These are phyloP conservation scores for Aphodius granarius DNA, from an alignment of 2,888 invertebrate genomes.

Conservation along the genomic window DNA sequence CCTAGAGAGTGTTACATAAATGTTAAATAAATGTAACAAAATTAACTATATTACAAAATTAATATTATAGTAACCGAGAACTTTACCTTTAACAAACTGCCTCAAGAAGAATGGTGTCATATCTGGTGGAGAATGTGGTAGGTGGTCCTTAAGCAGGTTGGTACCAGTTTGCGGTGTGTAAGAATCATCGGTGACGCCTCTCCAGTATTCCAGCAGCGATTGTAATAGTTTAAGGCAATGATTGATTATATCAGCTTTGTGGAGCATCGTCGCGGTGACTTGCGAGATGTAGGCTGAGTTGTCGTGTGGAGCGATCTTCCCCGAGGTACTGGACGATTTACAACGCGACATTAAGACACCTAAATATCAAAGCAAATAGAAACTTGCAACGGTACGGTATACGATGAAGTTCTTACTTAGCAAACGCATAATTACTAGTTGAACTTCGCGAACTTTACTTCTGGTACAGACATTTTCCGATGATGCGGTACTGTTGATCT, in stretches of 20 bases:
- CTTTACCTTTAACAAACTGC: slow-evolving; percentile 80
- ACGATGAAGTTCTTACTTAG: slow-evolving; percentile 65
- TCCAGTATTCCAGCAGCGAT: slow-evolving; percentile 78
- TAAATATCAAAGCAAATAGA: slow-evolving; percentile 40
- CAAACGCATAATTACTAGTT: slow-evolving; percentile 84
- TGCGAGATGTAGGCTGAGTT: slow-evolving; percentile 65
- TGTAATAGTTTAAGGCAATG: slow-evolving; percentile 74
- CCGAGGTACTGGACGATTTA: slow-evolving; percentile 55
- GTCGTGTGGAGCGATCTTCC: slow-evolving; percentile 54
- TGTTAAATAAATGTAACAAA: slow-evolving; percentile 1
- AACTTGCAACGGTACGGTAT: neutral
- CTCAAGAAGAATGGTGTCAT: slow-evolving; percentile 94
- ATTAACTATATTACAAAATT: slow-evolving; percentile 1
- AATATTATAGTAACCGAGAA: too few species aligned
- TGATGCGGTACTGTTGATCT: slow-evolving; percentile 65
- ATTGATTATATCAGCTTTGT: slow-evolving; percentile 70
- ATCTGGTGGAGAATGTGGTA: slow-evolving; percentile 82
- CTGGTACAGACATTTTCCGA: slow-evolving; percentile 62
- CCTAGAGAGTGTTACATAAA: slow-evolving; percentile 51
- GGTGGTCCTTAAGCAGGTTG: slow-evolving; percentile 78
- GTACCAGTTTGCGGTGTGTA: slow-evolving; percentile 57
- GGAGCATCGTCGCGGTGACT: slow-evolving; percentile 69
- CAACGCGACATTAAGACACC: slow-evolving; percentile 78
- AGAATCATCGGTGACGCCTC: slow-evolving; percentile 50
- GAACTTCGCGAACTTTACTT: slow-evolving; percentile 79